Conservation (phyloP, 2,797 vertebrate species). For the Rhynchotus rufescens region DNA sequence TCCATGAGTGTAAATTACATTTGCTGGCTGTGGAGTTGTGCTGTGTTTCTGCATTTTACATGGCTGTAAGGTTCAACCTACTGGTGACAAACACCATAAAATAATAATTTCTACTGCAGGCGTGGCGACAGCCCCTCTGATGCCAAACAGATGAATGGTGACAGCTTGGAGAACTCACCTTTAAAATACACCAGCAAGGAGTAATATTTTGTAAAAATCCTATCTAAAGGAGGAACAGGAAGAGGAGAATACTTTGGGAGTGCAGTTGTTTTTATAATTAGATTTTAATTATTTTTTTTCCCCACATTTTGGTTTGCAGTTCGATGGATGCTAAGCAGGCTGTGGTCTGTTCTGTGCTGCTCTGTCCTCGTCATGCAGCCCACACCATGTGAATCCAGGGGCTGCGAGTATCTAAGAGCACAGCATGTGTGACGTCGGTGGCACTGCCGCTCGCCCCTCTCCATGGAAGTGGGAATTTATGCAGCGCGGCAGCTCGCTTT, state of each 20-base stretch:
- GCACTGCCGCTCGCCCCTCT: background rate
- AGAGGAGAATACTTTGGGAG: background rate
- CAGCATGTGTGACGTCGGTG: background rate
- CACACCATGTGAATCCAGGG: background rate
- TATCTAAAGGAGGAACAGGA: background rate
- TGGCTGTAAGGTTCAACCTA: background rate
- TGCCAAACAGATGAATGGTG: conserved; percentile 2
- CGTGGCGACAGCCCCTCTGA: background rate
- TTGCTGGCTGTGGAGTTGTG: background rate
- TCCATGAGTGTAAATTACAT: background rate
- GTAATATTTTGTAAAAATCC: background rate
- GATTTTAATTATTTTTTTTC: background rate
- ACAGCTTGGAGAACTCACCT: background rate
- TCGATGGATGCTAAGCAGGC: background rate
- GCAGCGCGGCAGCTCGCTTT: background rate
- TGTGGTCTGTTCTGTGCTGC: background rate
- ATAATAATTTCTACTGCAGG: background rate
- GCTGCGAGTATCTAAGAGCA: background rate
- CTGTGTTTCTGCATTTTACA: background rate
- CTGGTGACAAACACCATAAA: background rate
- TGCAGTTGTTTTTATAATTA: background rate
- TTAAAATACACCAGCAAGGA: background rate
- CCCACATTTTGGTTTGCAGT: background rate
- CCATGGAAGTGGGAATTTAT: background rate
- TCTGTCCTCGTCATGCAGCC: background rate